Conservation (phyloP, 2,797 vertebrate genomes). For the Mormyrops boulengeri region DNA sequence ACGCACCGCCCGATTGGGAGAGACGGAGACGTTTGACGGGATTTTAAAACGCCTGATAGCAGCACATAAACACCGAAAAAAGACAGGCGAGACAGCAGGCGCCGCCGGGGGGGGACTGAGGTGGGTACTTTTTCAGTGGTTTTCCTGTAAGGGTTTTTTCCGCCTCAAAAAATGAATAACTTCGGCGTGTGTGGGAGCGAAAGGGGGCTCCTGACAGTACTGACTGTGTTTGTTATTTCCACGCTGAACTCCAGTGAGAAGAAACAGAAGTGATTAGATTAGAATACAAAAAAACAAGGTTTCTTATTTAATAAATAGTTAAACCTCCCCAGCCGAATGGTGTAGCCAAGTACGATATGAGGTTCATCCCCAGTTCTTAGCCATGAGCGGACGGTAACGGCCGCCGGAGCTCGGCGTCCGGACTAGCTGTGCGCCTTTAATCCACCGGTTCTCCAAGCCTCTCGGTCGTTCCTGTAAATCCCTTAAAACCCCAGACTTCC, state of each 20-base stretch:
- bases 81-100: background rate
- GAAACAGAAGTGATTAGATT: background rate
- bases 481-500: background rate
- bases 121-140: slow-evolving; percentile 31
- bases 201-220: slow-evolving; percentile 16
- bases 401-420: background rate
- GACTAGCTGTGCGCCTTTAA: background rate
- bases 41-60: slow-evolving; percentile 18
- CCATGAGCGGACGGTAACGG: background rate
- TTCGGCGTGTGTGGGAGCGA: slow-evolving; percentile 18
- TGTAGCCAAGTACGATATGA: background rate
- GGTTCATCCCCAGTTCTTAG: background rate
- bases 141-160: background rate
- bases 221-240: slow-evolving; percentile 15
- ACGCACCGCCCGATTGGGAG: slow-evolving; percentile 28
- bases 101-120: slow-evolving; percentile 19
- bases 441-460: background rate
- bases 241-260: background rate
- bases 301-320: background rate
- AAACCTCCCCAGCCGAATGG: background rate
- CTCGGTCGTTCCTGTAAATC: background rate
- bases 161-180: slow-evolving; percentile 23
- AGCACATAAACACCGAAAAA: background rate
- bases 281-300: background rate
- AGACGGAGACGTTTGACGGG: slow-evolving; percentile 21